Percentiles rank a stretch among this genome's conserved stretches.
Conservation (phyloP, 2,113 vertebrate genomes). For the Elaphurus davidianus region DNA sequence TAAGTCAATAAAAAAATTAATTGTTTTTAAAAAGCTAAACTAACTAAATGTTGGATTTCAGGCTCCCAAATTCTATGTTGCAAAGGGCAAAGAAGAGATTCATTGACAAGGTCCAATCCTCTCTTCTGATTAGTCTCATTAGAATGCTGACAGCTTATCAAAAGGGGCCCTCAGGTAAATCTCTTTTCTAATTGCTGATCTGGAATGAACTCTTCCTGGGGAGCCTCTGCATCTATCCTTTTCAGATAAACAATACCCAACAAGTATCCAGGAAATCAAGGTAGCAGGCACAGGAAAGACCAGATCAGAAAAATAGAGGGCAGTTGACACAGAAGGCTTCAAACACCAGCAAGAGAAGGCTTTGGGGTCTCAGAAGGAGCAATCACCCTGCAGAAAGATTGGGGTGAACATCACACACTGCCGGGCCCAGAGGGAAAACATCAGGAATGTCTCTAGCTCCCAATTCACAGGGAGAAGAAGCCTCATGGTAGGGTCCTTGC, state of each 20-base stretch:
- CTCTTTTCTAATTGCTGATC: neutral
- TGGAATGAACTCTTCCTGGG: neutral
- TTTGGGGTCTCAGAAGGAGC: neutral
- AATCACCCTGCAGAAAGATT: neutral
- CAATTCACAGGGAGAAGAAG: neutral
- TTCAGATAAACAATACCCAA: neutral
- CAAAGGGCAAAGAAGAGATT: neutral
- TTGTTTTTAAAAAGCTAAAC: neutral
- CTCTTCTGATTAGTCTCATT: neutral
- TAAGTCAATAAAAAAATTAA: neutral
- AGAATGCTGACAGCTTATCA: neutral
- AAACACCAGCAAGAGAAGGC: no score
- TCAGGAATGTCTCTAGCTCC: neutral
- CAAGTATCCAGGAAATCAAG: neutral
- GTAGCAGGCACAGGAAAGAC: neutral
- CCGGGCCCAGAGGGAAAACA: neutral
- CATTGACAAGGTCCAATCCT: neutral
- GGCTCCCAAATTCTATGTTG: neutral
- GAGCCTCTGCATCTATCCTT: neutral
- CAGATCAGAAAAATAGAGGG: neutral
- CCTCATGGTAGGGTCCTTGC: no score
- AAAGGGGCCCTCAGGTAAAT: neutral
- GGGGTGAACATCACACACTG: rapidly evolving
- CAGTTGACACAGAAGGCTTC: neutral
- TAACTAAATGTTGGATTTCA: neutral